Percentiles rank a stretch among this genome's conserved stretches.
Evolutionary conservation across 2,797 vertebrate genomes (phyloP).

Genomic region (Pipistrellus pygmaeus): DNA sequence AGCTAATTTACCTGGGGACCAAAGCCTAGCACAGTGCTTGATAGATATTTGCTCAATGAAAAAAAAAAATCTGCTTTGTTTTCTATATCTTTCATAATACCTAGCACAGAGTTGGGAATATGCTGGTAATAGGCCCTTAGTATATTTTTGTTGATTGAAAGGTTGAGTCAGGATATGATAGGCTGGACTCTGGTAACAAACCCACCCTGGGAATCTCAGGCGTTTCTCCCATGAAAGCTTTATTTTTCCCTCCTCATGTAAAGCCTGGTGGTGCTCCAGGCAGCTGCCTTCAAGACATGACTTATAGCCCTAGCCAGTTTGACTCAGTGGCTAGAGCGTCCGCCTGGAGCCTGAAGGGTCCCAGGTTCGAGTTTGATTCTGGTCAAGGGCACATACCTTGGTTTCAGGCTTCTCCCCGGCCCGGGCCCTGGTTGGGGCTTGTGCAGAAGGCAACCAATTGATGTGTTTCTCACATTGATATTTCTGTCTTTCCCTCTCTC

Average conservation of each 20-base stretch:
- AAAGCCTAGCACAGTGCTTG: background rate
- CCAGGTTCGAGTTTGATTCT: too few relatives aligned
- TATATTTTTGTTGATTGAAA: background rate
- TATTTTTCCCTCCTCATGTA: background rate
- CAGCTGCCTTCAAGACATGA: background rate
- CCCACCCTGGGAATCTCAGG: background rate
- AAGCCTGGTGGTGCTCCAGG: background rate
- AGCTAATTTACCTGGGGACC: background rate
- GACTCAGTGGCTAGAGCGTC: too few relatives aligned
- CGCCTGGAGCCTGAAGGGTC: too few relatives aligned
- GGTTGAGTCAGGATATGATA: background rate
- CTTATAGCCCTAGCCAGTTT: background rate
- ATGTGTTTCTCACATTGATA: too few relatives aligned
- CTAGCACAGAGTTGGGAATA: background rate
- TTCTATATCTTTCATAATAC: background rate
- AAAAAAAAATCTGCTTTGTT: background rate
- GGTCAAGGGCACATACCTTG: too few relatives aligned
- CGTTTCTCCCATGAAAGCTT: background rate
- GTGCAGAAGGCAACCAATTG: too few relatives aligned
- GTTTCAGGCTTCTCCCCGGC: too few relatives aligned
- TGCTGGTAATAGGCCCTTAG: background rate
- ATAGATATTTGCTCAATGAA: background rate
- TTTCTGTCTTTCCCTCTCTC: too few relatives aligned
- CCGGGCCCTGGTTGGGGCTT: too few relatives aligned
- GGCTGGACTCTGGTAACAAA: background rate